Base-by-base conservation (phyloP, 2,113 vertebrate species). In the Python bivittatus region DNA sequence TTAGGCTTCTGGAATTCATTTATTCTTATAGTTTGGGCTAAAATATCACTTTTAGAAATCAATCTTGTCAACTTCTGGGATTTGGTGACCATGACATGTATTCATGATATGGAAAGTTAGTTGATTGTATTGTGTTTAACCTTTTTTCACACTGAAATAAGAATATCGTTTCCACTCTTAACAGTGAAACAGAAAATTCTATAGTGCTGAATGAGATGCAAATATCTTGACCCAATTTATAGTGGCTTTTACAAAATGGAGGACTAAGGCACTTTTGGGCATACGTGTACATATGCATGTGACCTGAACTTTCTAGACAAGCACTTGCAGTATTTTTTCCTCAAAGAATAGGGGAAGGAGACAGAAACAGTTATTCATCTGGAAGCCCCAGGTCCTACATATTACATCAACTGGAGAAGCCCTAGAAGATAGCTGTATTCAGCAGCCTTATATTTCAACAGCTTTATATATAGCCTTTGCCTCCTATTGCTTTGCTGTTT, bases 1-100 rank as follows among this genome's bases (percentile, higher is more conserved):
- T 89, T 92, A 89, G 57, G 79, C n/a, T 89, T 92, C 56, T 48
- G 64, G 79, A 89, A 92, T 89, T 89, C 72, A 89, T 64, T 64
- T 61, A 89, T 85, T 89, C 87, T 84, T 89, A 84, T 60, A 27
- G 44, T 89, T 89, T 84, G 42, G 87, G 72, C 6, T 53, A 79
- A 58, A 52, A 85, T 22, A 22, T 1, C 72, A 53, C 27, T 15
- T 79, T 27, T 48, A 85, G 56, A 92, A 92, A 56, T 92, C 86
- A 88, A 0, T 64, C 42, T n/a, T 60, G 29, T 88, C 53, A 20
- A 88, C 44, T 52, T 53, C n/a, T 53, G n/a, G 42, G 61, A 61
- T 84, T 84, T 84, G 33, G 72, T 57, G 29, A 48, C 22, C 87
- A 33, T 15, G 58, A 44, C 38, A 25, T 88, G 17, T 33, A 54